Percentiles rank a stretch among this genome's conserved stretches.
phyloP scores from a whole-genome alignment of 2,888 invertebrate genomes.

The Volucella inanis region DNA sequence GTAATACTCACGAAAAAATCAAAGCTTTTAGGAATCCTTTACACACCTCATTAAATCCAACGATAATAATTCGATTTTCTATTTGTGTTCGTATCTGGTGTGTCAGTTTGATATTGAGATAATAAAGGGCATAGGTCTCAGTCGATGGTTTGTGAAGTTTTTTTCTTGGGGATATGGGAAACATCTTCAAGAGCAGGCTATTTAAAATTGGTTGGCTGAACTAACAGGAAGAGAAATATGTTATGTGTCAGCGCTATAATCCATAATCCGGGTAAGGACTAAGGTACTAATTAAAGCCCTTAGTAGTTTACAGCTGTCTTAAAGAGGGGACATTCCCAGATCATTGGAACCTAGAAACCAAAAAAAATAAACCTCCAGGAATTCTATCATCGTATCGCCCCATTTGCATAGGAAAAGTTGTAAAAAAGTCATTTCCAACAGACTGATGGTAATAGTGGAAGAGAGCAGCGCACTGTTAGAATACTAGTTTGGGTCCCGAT shows the following conservation, averaged over 20 bases:
- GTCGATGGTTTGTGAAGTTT: background rate
- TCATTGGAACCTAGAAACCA: too few species aligned
- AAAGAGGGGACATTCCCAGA: too few species aligned
- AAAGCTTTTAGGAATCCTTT: slow-evolving; percentile 78
- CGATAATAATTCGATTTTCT: slow-evolving; percentile 67
- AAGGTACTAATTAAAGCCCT: too few species aligned
- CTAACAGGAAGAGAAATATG: slow-evolving; percentile 19
- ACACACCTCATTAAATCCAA: slow-evolving; percentile 78
- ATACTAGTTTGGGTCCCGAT: too few species aligned
- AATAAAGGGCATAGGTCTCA: slow-evolving; percentile 53
- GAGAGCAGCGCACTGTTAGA: too few species aligned
- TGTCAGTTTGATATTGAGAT: slow-evolving; percentile 15
- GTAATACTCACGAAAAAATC: slow-evolving; percentile 75
- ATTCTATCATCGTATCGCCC: too few species aligned
- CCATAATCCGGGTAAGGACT: too few species aligned
- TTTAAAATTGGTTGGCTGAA: slow-evolving; percentile 38
- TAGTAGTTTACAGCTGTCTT: too few species aligned
- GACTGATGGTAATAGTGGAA: too few species aligned
- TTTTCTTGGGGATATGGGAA: slow-evolving; percentile 50
- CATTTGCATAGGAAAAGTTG: too few species aligned
- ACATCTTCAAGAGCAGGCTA: slow-evolving; percentile 53
- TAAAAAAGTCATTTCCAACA: too few species aligned
- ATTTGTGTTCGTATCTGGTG: slow-evolving; percentile 27
- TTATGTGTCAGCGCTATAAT: background rate
- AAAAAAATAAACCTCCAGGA: too few species aligned